Evolutionary conservation across 2,113 vertebrate genomes (phyloP).

Genomic region (Apeltes quadracus): DNA sequence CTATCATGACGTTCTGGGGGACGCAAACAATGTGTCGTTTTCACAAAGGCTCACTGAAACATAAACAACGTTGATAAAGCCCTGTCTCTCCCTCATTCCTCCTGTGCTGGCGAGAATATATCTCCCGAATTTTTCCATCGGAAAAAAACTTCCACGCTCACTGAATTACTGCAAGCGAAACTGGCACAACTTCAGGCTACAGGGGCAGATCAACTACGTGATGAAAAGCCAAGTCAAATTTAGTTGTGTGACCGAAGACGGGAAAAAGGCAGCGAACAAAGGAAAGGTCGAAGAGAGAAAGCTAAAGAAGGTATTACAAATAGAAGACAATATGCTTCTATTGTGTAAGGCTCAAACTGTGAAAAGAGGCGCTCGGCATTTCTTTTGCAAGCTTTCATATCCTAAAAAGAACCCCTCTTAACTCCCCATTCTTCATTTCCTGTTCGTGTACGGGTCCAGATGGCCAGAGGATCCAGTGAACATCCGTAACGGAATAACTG

Average conservation of each 20-base stretch:
- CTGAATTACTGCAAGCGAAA: not conserved
- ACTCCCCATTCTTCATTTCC: constrained; percentile 76
- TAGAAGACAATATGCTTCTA: constrained; percentile 9
- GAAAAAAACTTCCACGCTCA: not conserved
- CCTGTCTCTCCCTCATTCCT: not conserved
- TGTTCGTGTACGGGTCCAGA: constrained; percentile 64
- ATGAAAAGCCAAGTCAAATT: not conserved
- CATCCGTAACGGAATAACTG: constrained; percentile 55
- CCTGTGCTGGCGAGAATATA: not conserved
- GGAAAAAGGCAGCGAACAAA: not conserved
- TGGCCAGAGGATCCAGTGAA: constrained; percentile 55
- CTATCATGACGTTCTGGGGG: not conserved
- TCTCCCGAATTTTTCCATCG: not conserved
- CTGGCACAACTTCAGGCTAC: not conserved
- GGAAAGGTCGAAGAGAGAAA: not conserved
- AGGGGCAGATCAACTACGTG: not conserved
- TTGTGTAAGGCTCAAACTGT: constrained; percentile 37
- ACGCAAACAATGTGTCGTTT: not conserved
- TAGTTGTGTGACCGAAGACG: not conserved
- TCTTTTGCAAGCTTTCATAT: constrained; percentile 54
- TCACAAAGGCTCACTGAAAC: not conserved
- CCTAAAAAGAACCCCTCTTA: constrained; percentile 55
- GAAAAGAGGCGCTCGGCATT: constrained; percentile 35
- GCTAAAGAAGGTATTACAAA: not conserved
- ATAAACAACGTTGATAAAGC: not conserved